These are phyloP conservation scores for Penelope pileata DNA, from an alignment of 2,113 vertebrate species.

Conservation along the genomic window DNA sequence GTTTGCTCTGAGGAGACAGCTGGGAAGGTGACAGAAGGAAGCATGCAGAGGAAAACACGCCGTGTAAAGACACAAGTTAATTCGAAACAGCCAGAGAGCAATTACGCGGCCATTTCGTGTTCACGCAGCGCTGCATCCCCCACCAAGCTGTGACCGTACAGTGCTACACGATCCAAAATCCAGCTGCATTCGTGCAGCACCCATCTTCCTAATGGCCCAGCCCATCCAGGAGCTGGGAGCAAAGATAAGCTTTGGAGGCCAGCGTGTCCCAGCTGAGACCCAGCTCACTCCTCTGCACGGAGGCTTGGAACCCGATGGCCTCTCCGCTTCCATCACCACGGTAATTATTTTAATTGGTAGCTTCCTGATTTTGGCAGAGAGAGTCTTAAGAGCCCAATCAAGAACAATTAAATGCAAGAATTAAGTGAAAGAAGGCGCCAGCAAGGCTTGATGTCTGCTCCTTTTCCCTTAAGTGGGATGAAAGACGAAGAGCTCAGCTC, in stretches of 20 bases:
- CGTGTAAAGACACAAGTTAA: not conserved
- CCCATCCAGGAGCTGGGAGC: not conserved
- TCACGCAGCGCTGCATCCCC: not conserved
- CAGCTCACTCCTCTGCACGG: not conserved
- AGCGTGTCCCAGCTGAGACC: not conserved
- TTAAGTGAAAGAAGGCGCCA: conserved; percentile 12
- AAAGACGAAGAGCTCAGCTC: not conserved
- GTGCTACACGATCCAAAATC: accelerated
- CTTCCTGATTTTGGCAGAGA: conserved; percentile 29
- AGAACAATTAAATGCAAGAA: not conserved
- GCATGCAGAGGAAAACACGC: not conserved
- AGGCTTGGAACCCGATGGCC: not conserved
- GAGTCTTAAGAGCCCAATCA: not conserved
- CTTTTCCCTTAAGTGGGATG: not conserved
- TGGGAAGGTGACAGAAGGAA: conserved; percentile 53
- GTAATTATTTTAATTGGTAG: conserved; percentile 8
- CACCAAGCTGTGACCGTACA: not conserved
- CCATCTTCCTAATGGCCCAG: not conserved
- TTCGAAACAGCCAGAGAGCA: not conserved
- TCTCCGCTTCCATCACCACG: conserved; percentile 1
- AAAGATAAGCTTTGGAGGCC: conserved; percentile 3
- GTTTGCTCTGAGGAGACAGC: conserved; percentile 36
- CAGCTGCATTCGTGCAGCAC: not conserved
- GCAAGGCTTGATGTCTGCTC: not conserved
- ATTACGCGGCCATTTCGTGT: not conserved